Evolutionary conservation across 2,113 vertebrate genomes (phyloP).

Genomic region (Pelusios castaneus): DNA sequence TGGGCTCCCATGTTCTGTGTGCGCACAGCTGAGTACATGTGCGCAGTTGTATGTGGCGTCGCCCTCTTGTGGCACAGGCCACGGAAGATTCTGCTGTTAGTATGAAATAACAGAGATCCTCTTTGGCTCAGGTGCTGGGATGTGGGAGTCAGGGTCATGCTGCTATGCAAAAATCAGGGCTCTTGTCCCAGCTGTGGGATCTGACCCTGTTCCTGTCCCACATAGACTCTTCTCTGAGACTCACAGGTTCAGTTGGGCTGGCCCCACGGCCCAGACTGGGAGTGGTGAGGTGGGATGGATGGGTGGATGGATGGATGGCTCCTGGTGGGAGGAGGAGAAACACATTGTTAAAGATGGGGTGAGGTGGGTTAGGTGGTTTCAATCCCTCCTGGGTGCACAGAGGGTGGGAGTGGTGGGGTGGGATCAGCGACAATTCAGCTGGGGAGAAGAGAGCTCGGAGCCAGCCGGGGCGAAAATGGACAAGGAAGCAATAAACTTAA

Average conservation of each 20-base stretch:
- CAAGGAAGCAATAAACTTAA: conserved; percentile 21
- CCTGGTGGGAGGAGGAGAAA: conserved; percentile 50
- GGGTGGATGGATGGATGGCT: conserved; percentile 20
- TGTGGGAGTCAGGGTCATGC: background rate
- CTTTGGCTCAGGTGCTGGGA: background rate
- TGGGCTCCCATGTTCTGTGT: background rate
- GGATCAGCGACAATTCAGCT: conserved; percentile 24
- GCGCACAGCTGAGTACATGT: background rate
- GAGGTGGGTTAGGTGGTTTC: conserved; percentile 28
- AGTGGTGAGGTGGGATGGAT: background rate
- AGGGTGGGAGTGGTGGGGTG: conserved; percentile 9
- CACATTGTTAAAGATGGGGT: conserved; percentile 49
- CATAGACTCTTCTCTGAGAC: background rate
- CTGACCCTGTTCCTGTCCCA: background rate
- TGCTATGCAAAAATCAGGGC: background rate
- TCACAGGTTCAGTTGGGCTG: conserved; percentile 56
- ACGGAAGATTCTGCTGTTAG: background rate
- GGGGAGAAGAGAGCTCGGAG: background rate
- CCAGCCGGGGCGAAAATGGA: conserved; percentile 10
- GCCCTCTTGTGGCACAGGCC: background rate
- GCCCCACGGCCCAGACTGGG: conserved; percentile 9
- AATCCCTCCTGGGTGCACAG: conserved; percentile 26
- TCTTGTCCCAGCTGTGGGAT: background rate
- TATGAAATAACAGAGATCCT: background rate
- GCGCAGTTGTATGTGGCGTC: fast-evolving